Evolutionary conservation across 2,797 vertebrate species (phyloP), one percentile per base, ranked within the genome.

Genomic region (Hypotaenidia okinawae): DNA sequence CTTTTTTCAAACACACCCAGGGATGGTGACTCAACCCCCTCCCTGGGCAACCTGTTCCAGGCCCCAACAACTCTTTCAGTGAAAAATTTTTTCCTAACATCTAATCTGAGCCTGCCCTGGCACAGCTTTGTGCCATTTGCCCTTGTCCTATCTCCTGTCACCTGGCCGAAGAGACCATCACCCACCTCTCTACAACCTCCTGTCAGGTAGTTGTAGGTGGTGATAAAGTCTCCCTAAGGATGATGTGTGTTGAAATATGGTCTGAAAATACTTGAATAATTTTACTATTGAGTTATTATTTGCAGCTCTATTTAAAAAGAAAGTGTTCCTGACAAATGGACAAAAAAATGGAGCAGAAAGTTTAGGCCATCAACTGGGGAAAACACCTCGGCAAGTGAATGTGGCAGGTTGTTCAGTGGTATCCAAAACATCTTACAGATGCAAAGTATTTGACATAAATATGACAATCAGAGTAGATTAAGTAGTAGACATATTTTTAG

Each of bases 341-440:
- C 6, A 59, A 84, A 68, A 68, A 64, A 77, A 72, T 21, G 37
- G 73, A 59, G 49, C 27, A 72, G 54, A 33, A 80, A 33, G 24
- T 67, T 90, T 84, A 43, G 17, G 27, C 64, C 24, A 35, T 41
- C 63, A 80, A 11, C 16, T 49, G 16, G 21, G 37, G 67, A 67
- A 78, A 83, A 54, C 0, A 0, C 54, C 54, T 75, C 58, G n/a
- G 47, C 41, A 24, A 0, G 1, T 10, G 18, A 58, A 79, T 13
- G 5, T 21, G 24, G 41, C 18, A 33, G 13, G 16, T 59, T 63
- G 39, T 70, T 79, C 62, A 62, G 30, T 22, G 79, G 28, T 16
- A 61, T 51, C 58, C 70, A 47, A 57, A 87, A 70, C 25, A 35
- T 32, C 47, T 66, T 30, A 76, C 13, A 62, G 64, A 72, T 52